Conservation (phyloP, 2,113 vertebrate species). For the Oceanodroma tethys region DNA sequence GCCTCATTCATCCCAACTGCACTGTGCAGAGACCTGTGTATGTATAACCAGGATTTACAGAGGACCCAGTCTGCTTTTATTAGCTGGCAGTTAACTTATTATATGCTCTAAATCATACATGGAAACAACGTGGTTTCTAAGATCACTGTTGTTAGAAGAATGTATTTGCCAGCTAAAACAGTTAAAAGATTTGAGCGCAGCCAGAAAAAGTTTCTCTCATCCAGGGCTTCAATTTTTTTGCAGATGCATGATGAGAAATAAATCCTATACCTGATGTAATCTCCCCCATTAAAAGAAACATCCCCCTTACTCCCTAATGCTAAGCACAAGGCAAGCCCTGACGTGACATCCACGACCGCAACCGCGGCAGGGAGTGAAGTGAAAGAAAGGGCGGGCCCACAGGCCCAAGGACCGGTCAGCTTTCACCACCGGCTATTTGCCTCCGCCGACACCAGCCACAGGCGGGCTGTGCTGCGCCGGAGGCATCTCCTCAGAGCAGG, state of each 20-base stretch:
- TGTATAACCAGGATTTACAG: accelerated
- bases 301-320: not conserved
- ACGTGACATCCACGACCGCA: not conserved
- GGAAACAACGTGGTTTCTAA: not conserved
- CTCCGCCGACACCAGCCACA: not conserved
- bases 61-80: accelerated
- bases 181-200: not conserved
- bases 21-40: not conserved
- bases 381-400: not conserved
- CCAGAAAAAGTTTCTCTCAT: not conserved
- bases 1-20: accelerated
- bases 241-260: too few species aligned
- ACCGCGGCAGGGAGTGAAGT: accelerated
- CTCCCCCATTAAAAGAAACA: accelerated
- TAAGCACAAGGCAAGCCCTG: not conserved
- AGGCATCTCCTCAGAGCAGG: not conserved
- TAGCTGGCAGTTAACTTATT: accelerated
- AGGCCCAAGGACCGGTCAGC: not conserved
- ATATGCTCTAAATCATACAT: accelerated
- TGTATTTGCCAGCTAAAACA: accelerated
- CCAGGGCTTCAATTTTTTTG: not conserved
- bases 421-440: accelerated
- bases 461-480: not conserved
- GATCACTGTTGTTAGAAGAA: accelerated
- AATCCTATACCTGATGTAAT: not conserved